phyloP scores from a whole-genome alignment of 1,140 invertebrate species.

The Brachionus sp. region DNA sequence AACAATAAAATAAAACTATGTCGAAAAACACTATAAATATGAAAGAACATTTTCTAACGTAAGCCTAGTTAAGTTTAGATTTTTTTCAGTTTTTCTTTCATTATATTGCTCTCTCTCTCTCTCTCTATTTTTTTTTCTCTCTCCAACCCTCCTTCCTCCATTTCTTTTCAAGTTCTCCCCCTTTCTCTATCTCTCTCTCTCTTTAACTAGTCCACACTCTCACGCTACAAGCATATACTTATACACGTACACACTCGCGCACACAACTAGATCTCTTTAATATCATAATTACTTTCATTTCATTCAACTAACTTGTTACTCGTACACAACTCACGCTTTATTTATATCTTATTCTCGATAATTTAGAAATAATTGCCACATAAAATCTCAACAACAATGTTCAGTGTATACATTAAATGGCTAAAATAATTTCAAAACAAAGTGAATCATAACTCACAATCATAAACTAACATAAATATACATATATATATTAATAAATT shows the following conservation, averaged over 20 bases:
- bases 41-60: slow-evolving; percentile 46
- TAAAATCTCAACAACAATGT: background rate
- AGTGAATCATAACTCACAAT: background rate
- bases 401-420: background rate
- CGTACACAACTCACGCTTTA: too few relatives aligned
- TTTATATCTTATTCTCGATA: too few relatives aligned
- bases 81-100: slow-evolving; percentile 43
- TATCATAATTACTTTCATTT: too few relatives aligned
- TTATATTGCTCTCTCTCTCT: background rate
- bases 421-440: background rate
- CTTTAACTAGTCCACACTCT: background rate
- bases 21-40: slow-evolving; percentile 46
- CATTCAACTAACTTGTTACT: too few relatives aligned
- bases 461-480: background rate
- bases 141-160: background rate
- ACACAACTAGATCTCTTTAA: too few relatives aligned
- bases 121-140: background rate
- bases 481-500: background rate
- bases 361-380: too few relatives aligned
- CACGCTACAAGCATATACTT: too few relatives aligned
- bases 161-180: background rate
- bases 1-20: slow-evolving; percentile 42
- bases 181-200: background rate
- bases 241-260: too few relatives aligned
- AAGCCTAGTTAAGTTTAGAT: slow-evolving; percentile 46